Conservation (phyloP, 2,113 vertebrate species). For the Gopherus flavomarginatus region DNA sequence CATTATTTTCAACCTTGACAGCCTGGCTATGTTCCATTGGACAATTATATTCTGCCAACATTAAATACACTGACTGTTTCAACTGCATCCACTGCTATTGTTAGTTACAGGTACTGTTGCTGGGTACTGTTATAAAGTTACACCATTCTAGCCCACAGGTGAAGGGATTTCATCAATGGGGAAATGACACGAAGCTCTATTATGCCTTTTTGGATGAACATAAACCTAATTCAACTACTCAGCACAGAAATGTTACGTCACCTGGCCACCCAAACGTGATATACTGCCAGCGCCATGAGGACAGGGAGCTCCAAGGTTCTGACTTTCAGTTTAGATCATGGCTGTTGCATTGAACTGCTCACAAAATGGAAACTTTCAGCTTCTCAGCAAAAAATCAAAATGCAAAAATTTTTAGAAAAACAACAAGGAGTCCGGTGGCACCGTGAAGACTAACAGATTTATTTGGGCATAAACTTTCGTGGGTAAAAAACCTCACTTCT, state of each 20-base stretch:
- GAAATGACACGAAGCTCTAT: not conserved
- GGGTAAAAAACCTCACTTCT: too few relatives aligned
- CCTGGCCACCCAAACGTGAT: rapidly evolving
- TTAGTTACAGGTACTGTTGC: not conserved
- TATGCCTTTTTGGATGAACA: not conserved
- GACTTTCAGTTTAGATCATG: rapidly evolving
- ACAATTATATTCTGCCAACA: not conserved
- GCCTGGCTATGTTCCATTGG: not conserved
- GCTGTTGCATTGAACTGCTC: not conserved
- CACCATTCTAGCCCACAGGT: not conserved
- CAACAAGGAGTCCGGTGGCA: too few relatives aligned
- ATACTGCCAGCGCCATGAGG: not conserved
- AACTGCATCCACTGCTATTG: not conserved
- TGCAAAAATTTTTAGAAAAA: not conserved
- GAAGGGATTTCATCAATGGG: not conserved
- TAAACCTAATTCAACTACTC: not conserved
- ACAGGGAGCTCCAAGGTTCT: not conserved
- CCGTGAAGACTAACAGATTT: too few relatives aligned
- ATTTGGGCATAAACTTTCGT: too few relatives aligned
- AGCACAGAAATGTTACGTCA: not conserved
- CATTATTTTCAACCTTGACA: not conserved
- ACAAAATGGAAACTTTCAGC: not conserved
- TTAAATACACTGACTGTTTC: not conserved
- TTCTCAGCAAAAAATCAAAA: not conserved
- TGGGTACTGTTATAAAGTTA: not conserved